These are phyloP conservation scores for Solenodon paradoxus DNA, from an alignment of 2,113 vertebrate species.

Conservation along the genomic window DNA sequence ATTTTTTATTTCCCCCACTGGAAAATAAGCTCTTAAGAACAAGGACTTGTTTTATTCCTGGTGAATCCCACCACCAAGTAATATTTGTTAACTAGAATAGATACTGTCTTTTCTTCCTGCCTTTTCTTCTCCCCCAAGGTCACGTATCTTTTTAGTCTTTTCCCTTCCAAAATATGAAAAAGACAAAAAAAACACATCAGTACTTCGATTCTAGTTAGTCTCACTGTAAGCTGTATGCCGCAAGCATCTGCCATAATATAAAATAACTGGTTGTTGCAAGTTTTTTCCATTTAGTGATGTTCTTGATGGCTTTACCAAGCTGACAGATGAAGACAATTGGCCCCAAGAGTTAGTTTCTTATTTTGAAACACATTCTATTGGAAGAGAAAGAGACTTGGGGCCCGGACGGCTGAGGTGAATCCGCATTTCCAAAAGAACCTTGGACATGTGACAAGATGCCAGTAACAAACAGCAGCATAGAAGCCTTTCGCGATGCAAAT, in stretches of 20 bases:
- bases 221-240: not conserved
- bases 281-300: too few species aligned
- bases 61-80: not conserved
- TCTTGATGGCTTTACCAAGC: too few species aligned
- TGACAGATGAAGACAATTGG: too few species aligned
- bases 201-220: not conserved
- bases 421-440: too few species aligned
- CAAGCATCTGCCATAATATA: not conserved
- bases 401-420: too few species aligned
- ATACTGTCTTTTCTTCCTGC: not conserved
- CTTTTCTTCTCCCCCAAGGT: not conserved
- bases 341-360: too few species aligned
- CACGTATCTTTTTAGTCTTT: not conserved
- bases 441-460: too few species aligned
- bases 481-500: too few species aligned
- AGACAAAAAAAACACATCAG: not conserved
- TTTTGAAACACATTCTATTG: too few species aligned
- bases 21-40: not conserved
- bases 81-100: not conserved
- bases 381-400: too few species aligned
- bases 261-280: too few species aligned
- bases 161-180: not conserved
- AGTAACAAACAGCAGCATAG: too few species aligned
- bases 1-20: not conserved
- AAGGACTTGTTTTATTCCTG: not conserved